A percentile compares a stretch with the other conserved stretches of the same genome.
These are phyloP conservation scores for Lobophora halterata DNA, from an alignment of 2,888 invertebrate genomes.

Conservation along the genomic window DNA sequence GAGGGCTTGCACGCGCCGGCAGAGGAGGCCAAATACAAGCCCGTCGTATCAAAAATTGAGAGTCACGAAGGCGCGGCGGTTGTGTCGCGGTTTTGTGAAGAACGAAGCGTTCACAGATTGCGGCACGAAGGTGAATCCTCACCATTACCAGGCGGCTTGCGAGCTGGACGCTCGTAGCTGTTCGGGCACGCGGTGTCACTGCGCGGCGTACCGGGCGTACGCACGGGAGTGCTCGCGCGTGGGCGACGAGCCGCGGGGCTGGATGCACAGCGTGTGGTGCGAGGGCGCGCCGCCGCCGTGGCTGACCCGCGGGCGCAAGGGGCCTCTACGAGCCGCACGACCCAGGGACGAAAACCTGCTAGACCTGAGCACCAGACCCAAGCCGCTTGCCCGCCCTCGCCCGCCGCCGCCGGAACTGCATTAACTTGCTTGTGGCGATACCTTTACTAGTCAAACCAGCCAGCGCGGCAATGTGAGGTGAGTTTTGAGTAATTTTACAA, in stretches of 20 bases:
- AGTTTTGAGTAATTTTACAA: too few species aligned
- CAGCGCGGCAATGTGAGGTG: slow-evolving; percentile 67
- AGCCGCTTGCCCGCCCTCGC: slow-evolving; percentile 58
- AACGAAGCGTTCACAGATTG: slow-evolving; percentile 87
- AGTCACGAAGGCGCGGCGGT: slow-evolving; percentile 62
- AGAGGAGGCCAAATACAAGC: slow-evolving; percentile 65
- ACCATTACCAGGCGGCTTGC: slow-evolving; percentile 93
- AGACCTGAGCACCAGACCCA: slow-evolving; percentile 52
- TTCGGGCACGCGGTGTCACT: slow-evolving; percentile 89
- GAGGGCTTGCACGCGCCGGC: slow-evolving; percentile 84
- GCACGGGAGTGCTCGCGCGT: slow-evolving; percentile 91
- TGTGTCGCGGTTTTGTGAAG: slow-evolving; percentile 76
- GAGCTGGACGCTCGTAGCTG: slow-evolving; percentile 94
- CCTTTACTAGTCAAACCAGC: slow-evolving; percentile 76
- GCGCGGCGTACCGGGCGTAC: slow-evolving; percentile 94
- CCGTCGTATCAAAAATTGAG: slow-evolving; percentile 75
- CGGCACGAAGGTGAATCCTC: slow-evolving; percentile 88
- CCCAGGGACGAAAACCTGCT: slow-evolving; percentile 40
- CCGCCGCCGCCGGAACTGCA: slow-evolving; percentile 73
- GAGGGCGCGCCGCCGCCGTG: slow-evolving; percentile 67
- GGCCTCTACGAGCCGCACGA: slow-evolving; percentile 32
- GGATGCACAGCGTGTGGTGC: slow-evolving; percentile 87
- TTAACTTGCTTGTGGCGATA: slow-evolving; percentile 48
- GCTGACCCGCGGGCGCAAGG: slow-evolving; percentile 54
- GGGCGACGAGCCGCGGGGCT: slow-evolving; percentile 86